Evolutionary conservation across 2,797 vertebrate species (phyloP).

Genomic region (Strix occidentalis): DNA sequence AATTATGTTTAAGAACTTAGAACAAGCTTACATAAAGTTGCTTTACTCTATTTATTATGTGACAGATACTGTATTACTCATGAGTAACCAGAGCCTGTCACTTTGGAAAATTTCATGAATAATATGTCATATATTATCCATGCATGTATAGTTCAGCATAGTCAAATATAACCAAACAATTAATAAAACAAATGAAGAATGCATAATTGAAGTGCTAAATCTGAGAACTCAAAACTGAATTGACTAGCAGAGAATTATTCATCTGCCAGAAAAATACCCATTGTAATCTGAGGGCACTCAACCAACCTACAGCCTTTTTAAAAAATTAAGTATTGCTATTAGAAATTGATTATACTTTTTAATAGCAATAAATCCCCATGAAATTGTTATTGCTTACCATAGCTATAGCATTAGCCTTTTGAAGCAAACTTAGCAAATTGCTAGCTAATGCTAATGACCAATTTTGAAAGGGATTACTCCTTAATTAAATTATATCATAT

Average conservation of each 20-base stretch:
- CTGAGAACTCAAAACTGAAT: conserved; percentile 10
- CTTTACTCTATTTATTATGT: conserved; percentile 33
- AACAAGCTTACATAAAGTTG: conserved; percentile 28
- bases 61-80: conserved; percentile 33
- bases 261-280: conserved; percentile 37
- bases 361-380: conserved; percentile 59
- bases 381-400: conserved; percentile 56
- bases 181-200: conserved; percentile 58
- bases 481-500: conserved; percentile 49
- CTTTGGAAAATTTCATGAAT: conserved; percentile 43
- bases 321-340: conserved; percentile 50
- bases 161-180: conserved; percentile 63
- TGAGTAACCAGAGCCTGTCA: conserved; percentile 54
- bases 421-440: conserved; percentile 50
- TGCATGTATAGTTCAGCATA: conserved; percentile 48
- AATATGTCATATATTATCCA: conserved; percentile 57
- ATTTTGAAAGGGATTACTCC: conserved; percentile 55
- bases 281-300: conserved; percentile 52
- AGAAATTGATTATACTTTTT: conserved; percentile 59
- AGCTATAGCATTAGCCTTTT: conserved; percentile 53
- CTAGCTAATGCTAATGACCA: conserved; percentile 47
- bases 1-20: conserved; percentile 59
- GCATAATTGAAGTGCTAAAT: conserved; percentile 41
- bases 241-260: conserved; percentile 43
- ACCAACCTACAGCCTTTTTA: conserved; percentile 19